phyloP scores from a whole-genome alignment of 1,140 invertebrate genomes.

The Berghia stephanieae region DNA sequence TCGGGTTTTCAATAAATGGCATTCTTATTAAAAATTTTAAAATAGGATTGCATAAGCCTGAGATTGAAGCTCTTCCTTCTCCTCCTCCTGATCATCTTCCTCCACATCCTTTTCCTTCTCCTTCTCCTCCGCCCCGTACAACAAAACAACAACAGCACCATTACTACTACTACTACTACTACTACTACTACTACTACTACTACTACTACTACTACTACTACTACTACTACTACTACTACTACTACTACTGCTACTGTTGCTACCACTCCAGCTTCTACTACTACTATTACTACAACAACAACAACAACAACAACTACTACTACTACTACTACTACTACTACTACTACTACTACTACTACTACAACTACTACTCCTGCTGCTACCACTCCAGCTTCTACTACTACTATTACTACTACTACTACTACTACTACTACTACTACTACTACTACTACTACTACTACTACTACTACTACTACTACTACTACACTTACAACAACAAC shows the following conservation, averaged over 20 bases:
- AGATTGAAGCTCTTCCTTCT: not conserved
- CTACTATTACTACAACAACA: too few species aligned
- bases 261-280: too few species aligned
- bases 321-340: constrained; percentile 2
- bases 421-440: constrained; percentile 2
- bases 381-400: too few species aligned
- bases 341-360: too few species aligned
- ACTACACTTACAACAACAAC: too few species aligned
- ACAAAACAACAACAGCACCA: not conserved
- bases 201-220: constrained; percentile 8
- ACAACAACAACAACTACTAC: too few species aligned
- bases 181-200: constrained; percentile 7
- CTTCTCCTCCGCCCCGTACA: not conserved
- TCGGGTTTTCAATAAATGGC: too few species aligned
- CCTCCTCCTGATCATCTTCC: not conserved
- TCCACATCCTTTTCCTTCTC: not conserved
- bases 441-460: constrained; percentile 2
- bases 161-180: constrained; percentile 4
- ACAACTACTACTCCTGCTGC: too few species aligned
- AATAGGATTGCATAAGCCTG: too few species aligned
- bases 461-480: constrained; percentile 2
- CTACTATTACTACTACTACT: too few species aligned
- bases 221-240: constrained; percentile 2
- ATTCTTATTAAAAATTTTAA: too few species aligned
- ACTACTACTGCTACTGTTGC: constrained; percentile 1